Percentiles rank a stretch among this genome's conserved stretches.
These are phyloP conservation scores for pig (Sus scrofa) DNA, from an alignment of 2,113 vertebrate genomes.

Conservation along the genomic window DNA sequence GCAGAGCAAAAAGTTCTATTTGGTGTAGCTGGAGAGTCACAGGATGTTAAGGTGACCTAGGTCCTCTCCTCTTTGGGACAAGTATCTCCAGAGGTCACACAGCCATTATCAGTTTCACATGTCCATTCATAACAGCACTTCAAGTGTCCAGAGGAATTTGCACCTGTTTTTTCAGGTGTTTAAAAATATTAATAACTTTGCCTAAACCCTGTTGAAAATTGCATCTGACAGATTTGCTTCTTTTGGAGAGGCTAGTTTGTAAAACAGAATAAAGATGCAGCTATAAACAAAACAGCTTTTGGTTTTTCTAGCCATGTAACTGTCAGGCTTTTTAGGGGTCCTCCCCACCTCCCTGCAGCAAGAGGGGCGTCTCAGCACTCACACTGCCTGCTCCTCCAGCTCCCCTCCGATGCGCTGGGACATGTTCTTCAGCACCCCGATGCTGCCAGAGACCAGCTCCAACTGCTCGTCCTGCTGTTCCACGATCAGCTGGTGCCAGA, in stretches of 20 bases:
- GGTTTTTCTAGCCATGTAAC: neutral
- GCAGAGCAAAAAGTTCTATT: neutral
- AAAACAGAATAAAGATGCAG: constrained; percentile 16
- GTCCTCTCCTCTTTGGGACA: neutral
- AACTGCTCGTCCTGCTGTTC: constrained; percentile 98
- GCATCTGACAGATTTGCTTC: constrained; percentile 36
- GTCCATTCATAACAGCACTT: neutral
- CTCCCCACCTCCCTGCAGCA: neutral
- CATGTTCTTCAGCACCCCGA: constrained; percentile 99
- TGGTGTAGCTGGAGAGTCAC: accelerated
- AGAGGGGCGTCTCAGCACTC: constrained; percentile 79
- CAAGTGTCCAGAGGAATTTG: neutral
- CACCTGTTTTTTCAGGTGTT: neutral
- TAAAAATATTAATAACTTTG: constrained; percentile 17
- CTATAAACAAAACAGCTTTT: neutral
- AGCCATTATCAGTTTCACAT: neutral
- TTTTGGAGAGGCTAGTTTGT: neutral
- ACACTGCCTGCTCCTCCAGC: constrained; percentile 98
- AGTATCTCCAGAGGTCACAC: neutral
- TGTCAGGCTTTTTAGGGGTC: neutral
- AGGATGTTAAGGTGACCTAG: neutral
- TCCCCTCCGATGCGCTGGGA: constrained; percentile 98
- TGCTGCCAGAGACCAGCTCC: constrained; percentile 98
- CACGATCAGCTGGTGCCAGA: constrained; percentile 92
- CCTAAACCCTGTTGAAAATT: constrained; percentile 17